Conservation (phyloP, 35 echinoderm and acorn worm species). For the Amphiura filiformis region DNA sequence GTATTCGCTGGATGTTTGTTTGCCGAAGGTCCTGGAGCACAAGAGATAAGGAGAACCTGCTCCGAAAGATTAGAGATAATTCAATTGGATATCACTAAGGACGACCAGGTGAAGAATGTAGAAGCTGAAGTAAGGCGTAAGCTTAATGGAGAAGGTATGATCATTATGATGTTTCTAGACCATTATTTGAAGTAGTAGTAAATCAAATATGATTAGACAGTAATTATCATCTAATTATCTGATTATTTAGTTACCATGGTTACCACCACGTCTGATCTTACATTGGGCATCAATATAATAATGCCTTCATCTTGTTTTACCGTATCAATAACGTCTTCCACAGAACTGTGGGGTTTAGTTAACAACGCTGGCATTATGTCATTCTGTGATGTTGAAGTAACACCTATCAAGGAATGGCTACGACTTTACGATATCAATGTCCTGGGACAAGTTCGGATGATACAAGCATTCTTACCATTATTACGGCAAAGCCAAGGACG, state of each 20-base stretch:
- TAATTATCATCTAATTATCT: background rate
- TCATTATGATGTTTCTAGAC: too few relatives aligned
- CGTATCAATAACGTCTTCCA: background rate
- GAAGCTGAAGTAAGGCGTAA: background rate
- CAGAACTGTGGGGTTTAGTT: slow-evolving; percentile 68
- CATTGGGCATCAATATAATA: background rate
- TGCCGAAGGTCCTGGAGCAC: background rate
- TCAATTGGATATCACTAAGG: slow-evolving; percentile 26
- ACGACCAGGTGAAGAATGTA: slow-evolving; percentile 6
- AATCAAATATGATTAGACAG: too few relatives aligned
- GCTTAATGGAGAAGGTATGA: background rate
- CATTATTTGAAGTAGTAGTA: too few relatives aligned
- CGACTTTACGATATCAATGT: slow-evolving; percentile 57
- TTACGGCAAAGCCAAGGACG: slow-evolving; percentile 58
- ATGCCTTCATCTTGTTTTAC: background rate
- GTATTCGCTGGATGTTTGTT: slow-evolving; percentile 72
- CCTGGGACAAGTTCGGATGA: slow-evolving; percentile 61
- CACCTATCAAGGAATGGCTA: slow-evolving; percentile 36
- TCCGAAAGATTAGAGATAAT: slow-evolving; percentile 10
- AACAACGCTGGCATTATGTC: slow-evolving; percentile 72
- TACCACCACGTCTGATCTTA: background rate
- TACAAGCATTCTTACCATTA: slow-evolving; percentile 48
- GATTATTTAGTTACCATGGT: background rate
- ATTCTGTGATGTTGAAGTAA: slow-evolving; percentile 63
- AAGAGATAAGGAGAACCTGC: background rate